Evolutionary conservation across 1,140 invertebrate genomes (phyloP).

Genomic region (Sycophaga agraensis): DNA sequence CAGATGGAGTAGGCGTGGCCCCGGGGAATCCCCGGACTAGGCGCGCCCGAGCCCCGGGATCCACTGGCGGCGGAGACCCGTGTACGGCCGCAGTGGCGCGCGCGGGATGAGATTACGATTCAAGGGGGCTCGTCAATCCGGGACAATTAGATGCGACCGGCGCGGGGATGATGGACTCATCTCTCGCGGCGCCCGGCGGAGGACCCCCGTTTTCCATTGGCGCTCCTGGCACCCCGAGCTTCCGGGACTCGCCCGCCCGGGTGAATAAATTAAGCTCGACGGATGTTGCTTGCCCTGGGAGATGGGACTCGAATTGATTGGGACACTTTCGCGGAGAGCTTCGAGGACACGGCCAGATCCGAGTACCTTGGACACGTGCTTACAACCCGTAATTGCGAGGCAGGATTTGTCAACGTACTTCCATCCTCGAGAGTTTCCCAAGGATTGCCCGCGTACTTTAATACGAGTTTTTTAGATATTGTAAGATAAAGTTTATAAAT

Average conservation of each 20-base stretch:
- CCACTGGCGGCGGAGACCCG: too few species aligned
- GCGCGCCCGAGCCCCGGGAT: background rate
- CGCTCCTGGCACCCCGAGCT: too few species aligned
- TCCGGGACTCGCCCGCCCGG: background rate
- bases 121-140: constrained; percentile 3
- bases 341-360: too few species aligned
- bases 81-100: background rate
- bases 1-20: constrained; percentile 16
- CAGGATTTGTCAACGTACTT: too few species aligned
- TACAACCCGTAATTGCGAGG: too few species aligned
- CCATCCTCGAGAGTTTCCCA: too few species aligned
- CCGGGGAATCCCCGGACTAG: background rate
- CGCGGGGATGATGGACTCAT: constrained; percentile 10
- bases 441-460: too few species aligned
- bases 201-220: background rate
- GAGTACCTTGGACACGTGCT: too few species aligned
- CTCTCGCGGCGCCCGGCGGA: constrained; percentile 2
- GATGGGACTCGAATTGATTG: background rate
- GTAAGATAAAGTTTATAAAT: too few species aligned
- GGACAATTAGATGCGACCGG: constrained; percentile 13
- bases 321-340: too few species aligned
- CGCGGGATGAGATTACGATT: constrained; percentile 16
- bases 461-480: too few species aligned
- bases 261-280: background rate
- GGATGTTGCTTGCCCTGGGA: background rate